These are phyloP conservation scores for Stichodactyla helianthus DNA, from an alignment of 64 coral and sea anemone species.

Conservation along the genomic window DNA sequence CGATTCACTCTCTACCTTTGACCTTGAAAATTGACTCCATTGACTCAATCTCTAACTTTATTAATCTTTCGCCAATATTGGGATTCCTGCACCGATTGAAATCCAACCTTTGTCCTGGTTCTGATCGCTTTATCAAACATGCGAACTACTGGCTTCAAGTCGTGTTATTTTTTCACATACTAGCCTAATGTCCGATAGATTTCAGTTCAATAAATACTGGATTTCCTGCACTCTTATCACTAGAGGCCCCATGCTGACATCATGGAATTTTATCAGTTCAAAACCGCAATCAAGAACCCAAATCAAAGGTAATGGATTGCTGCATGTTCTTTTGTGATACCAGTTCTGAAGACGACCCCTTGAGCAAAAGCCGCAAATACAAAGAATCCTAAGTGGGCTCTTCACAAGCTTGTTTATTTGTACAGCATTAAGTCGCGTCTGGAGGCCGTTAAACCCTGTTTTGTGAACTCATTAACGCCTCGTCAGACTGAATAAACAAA, in stretches of 20 bases:
- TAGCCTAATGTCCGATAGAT: not conserved
- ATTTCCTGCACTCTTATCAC: not conserved
- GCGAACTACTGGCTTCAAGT: too few species aligned
- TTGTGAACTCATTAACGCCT: slow-evolving; percentile 12
- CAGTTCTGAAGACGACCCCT: not conserved
- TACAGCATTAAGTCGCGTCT: not conserved
- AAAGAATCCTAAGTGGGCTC: not conserved
- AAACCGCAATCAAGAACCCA: not conserved
- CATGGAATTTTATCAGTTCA: not conserved
- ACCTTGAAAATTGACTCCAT: too few species aligned
- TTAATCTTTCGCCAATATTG: too few species aligned
- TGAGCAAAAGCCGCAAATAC: not conserved
- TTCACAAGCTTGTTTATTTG: not conserved
- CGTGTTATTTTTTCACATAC: too few species aligned
- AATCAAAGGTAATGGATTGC: not conserved
- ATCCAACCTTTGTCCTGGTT: too few species aligned
- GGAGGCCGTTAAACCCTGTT: not conserved
- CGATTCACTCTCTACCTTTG: too few species aligned
- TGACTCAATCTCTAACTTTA: too few species aligned
- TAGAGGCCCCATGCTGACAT: not conserved
- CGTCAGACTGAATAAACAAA: not conserved
- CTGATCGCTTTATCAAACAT: too few species aligned
- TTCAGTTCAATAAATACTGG: not conserved
- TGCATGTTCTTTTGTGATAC: not conserved
- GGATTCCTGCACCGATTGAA: too few species aligned